These are phyloP conservation scores for Bombus affinis DNA, from an alignment of 1,140 invertebrate genomes.

Conservation along the genomic window DNA sequence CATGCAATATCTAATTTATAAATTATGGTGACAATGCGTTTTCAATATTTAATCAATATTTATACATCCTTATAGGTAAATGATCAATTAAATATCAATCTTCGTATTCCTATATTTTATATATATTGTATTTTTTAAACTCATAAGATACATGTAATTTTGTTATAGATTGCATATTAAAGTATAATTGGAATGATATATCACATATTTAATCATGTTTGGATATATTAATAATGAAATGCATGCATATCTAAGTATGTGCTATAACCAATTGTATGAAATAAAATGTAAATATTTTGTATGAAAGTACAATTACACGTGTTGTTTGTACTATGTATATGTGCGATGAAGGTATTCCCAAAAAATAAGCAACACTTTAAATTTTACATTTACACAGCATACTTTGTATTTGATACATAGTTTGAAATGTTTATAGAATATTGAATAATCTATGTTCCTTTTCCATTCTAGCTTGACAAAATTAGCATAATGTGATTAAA, in stretches of 20 bases:
- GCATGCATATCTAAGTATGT: slow-evolving; percentile 9
- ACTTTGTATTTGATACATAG: slow-evolving; percentile 75
- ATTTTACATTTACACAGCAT: slow-evolving; percentile 70
- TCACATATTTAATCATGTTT: slow-evolving; percentile 10
- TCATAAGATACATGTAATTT: slow-evolving; percentile 25
- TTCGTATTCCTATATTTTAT: slow-evolving; percentile 4
- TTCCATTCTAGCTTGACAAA: slow-evolving; percentile 30
- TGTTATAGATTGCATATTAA: slow-evolving; percentile 35
- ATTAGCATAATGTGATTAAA: slow-evolving; percentile 38
- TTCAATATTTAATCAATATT: slow-evolving; percentile 21
- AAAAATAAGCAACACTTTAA: slow-evolving; percentile 44
- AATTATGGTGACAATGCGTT: not conserved
- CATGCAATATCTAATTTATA: slow-evolving; percentile 9
- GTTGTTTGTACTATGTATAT: not conserved
- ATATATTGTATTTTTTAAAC: slow-evolving; percentile 4
- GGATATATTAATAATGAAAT: slow-evolving; percentile 23
- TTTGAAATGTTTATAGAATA: slow-evolving; percentile 54
- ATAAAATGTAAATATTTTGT: slow-evolving; percentile 55
- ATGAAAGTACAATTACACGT: not conserved
- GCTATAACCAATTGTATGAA: slow-evolving; percentile 35
- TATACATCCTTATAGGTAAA: slow-evolving; percentile 8
- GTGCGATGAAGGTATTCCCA: not conserved
- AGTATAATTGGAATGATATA: slow-evolving; percentile 37
- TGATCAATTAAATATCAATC: not conserved
- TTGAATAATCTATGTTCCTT: slow-evolving; percentile 45